Base-by-base conservation (phyloP, 2,888 invertebrate species). In the Margaritifera margaritifera region DNA sequence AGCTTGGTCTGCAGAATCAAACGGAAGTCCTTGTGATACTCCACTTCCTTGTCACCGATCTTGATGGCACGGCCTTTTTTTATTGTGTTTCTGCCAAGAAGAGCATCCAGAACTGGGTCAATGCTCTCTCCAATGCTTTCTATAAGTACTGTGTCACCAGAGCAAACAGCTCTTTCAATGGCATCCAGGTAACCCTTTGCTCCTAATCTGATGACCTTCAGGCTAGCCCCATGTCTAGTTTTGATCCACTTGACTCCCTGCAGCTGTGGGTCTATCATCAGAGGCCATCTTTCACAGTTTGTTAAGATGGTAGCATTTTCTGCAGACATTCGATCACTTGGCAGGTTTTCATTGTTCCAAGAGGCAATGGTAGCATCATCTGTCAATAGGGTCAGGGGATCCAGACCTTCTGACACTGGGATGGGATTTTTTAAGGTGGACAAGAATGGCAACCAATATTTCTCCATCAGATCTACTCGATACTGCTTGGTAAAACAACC, bases 191-290 rank as follows among this genome's bases (percentile, higher is more conserved):
- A 97, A 22, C 96, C 96, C 84, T 95, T 95, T 87, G 96, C 95
- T 4, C 97, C 98, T 65, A 98, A 91, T n/a, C 97, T 93, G 73
- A 98, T 78, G 25, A 85, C 94, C 84, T 92, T 92, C 11, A 98
- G 90, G 50, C 92, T 91, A 5, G 95, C 94, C 0, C 95, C 96
- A 88, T 96, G 97, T 88, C 95, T 96, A 87, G 95, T 95, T 89
- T 96, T 97, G 79, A 98, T 98, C 98, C 98, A 98, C 89, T 98
- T 98, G 4, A 97, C 94, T 19, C 86, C 89, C 67, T 98, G 92
- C 93, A 96, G 88, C 92, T 97, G 97, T 0, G 98, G 98, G 92
- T 98, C 98, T 84, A 98, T 98, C 95, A 98, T 97, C 58, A 98
- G 91, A 0, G 98, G 97, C 98, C 98, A 98, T 65, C 98, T 92